Percentiles rank a stretch among this genome's conserved stretches.
phyloP scores from a whole-genome alignment of 2,113 vertebrate genomes.

The Aleadryas rufinucha region DNA sequence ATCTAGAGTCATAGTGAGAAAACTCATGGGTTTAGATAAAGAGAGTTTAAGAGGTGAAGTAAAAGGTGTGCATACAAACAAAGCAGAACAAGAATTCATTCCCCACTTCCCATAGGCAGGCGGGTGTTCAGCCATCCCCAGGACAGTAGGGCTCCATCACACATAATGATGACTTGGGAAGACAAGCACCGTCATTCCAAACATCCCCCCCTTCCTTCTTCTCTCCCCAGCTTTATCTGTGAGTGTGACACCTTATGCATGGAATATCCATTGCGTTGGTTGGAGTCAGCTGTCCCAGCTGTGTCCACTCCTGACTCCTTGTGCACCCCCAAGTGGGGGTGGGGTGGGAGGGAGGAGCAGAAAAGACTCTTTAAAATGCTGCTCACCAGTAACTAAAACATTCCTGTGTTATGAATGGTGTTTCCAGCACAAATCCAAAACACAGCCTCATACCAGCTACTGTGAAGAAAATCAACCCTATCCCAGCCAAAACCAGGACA shows the following conservation, averaged over 20 bases:
- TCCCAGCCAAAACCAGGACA: not conserved
- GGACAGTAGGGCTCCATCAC: not conserved
- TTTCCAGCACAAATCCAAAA: not conserved
- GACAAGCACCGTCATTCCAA: not conserved
- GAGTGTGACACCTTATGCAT: not conserved
- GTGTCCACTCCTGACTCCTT: not conserved
- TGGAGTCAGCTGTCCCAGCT: not conserved
- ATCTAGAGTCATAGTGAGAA: not conserved
- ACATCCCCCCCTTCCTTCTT: not conserved
- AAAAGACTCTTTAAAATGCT: not conserved
- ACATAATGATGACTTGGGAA: rapidly evolving
- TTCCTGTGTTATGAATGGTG: not conserved
- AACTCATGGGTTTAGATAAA: not conserved
- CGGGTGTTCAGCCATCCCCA: not conserved
- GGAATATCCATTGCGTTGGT: not conserved
- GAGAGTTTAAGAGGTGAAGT: not conserved
- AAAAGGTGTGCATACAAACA: not conserved
- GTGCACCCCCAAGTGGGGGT: not conserved
- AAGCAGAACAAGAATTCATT: not conserved
- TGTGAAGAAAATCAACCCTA: not conserved
- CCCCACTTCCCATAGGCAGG: not conserved
- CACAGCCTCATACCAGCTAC: not conserved
- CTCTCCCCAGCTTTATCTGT: not conserved
- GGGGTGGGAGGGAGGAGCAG: not conserved
- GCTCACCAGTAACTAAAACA: not conserved